phyloP scores from a whole-genome alignment of 2,888 invertebrate species.

The Melanostoma scalare region DNA sequence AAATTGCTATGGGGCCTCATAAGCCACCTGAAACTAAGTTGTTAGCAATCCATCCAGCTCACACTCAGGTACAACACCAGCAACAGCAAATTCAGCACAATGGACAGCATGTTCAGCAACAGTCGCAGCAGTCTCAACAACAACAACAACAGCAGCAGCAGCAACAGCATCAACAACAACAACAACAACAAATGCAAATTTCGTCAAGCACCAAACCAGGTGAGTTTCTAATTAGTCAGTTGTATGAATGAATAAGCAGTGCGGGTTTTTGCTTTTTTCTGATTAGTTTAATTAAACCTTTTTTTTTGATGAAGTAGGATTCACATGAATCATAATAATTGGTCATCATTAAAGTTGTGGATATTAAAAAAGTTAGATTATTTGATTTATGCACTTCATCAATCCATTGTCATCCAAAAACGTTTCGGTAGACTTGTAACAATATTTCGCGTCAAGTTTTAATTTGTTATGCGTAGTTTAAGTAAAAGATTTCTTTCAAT shows the following conservation, averaged over 20 bases:
- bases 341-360: too few species aligned
- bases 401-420: too few species aligned
- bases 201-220: constrained; percentile 80
- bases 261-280: constrained; percentile 11
- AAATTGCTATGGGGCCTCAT: constrained; percentile 81
- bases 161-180: constrained; percentile 74
- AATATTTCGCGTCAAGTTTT: too few species aligned
- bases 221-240: constrained; percentile 72
- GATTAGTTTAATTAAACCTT: too few species aligned
- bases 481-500: too few species aligned
- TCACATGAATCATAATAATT: too few species aligned
- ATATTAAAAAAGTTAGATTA: too few species aligned
- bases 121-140: constrained; percentile 76
- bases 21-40: constrained; percentile 82
- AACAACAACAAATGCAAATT: constrained; percentile 77
- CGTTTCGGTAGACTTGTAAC: too few species aligned
- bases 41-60: constrained; percentile 81
- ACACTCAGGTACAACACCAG: constrained; percentile 74
- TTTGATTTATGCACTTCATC: too few species aligned
- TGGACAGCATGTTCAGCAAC: constrained; percentile 77
- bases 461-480: too few species aligned
- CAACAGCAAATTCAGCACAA: constrained; percentile 75
- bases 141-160: constrained; percentile 76
- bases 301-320: background rate
- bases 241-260: too few species aligned